A percentile compares a stretch with the other conserved stretches of the same genome.
phyloP scores from a whole-genome alignment of 2,888 invertebrate species.

The Patella ulyssiponensis region DNA sequence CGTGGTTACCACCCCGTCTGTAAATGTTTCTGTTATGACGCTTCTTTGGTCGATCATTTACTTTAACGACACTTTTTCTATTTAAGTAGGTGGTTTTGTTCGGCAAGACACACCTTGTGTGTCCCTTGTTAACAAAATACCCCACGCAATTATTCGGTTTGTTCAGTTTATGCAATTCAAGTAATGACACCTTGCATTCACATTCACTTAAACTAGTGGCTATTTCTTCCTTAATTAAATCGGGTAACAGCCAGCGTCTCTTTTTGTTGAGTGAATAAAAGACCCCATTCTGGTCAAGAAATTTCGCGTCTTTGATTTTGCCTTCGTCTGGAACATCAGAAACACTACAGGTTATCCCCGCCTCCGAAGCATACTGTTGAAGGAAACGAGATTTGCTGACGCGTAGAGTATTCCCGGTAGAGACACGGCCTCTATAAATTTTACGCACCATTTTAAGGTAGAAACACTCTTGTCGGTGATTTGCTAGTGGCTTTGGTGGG shows the following conservation, averaged over 20 bases:
- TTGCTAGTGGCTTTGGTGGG: no score
- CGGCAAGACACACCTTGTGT: neutral
- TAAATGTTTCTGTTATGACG: neutral
- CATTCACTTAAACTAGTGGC: neutral
- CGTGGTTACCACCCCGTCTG: neutral
- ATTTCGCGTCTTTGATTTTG: neutral
- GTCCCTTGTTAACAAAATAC: neutral
- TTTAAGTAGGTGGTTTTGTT: neutral
- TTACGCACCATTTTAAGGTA: neutral
- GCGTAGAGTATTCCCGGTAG: neutral
- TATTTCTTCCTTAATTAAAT: conserved; percentile 42
- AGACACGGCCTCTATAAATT: neutral
- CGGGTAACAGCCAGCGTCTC: conserved; percentile 54
- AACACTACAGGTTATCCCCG: neutral
- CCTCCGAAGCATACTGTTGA: neutral
- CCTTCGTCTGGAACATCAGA: neutral
- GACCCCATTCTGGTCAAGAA: neutral
- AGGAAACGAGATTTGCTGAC: neutral
- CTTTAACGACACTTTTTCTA: neutral
- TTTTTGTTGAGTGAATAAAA: conserved; percentile 55
- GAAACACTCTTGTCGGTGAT: no score
- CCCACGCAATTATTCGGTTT: neutral
- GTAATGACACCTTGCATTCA: neutral
- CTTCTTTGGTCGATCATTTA: neutral
- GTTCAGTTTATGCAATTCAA: neutral